These are phyloP conservation scores for Motacilla tschutschensis DNA, from an alignment of 2,113 vertebrate genomes.

Conservation along the genomic window DNA sequence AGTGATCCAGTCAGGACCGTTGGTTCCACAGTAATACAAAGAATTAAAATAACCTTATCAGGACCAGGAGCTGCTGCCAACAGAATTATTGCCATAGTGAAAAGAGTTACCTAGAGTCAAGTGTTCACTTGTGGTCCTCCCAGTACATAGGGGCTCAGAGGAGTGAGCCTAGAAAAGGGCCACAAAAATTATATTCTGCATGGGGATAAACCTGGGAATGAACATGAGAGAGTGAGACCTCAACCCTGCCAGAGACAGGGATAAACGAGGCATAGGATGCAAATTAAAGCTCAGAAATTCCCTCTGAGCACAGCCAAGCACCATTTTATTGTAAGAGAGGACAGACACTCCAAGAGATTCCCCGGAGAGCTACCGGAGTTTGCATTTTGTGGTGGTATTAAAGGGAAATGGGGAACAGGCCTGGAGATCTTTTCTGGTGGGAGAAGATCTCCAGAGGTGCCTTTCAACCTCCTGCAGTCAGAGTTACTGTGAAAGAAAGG, in stretches of 20 bases:
- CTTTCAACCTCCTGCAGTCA: not conserved
- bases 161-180: not conserved
- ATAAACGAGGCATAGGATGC: not conserved
- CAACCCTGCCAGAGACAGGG: not conserved
- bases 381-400: not conserved
- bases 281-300: not conserved
- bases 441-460: not conserved
- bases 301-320: not conserved
- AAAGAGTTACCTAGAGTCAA: not conserved
- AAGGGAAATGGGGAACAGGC: rapidly evolving
- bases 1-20: not conserved
- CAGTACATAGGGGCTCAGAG: not conserved
- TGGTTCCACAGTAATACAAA: not conserved
- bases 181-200: not conserved
- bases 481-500: not conserved
- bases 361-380: not conserved
- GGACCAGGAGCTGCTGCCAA: not conserved
- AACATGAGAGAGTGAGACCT: not conserved
- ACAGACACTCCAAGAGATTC: not conserved
- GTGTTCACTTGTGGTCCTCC: not conserved
- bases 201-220: not conserved
- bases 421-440: not conserved
- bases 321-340: not conserved
- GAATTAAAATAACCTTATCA: not conserved
- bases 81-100: not conserved